Conservation (phyloP, 2,888 invertebrate genomes). For the Noctua janthe region DNA sequence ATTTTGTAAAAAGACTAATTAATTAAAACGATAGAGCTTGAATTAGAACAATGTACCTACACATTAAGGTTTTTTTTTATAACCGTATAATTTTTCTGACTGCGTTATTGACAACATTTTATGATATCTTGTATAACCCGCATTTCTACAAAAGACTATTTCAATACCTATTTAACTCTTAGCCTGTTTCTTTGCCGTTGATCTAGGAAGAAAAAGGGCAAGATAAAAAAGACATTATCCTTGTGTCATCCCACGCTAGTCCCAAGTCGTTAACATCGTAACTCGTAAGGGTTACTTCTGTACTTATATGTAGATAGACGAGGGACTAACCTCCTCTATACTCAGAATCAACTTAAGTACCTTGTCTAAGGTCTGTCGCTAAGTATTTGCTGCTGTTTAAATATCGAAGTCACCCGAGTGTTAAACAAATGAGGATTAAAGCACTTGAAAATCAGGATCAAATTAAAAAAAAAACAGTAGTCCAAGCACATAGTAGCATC, state of each 20-base stretch:
- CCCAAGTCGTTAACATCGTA: conserved; percentile 57
- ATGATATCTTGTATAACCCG: neutral
- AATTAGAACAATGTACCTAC: neutral
- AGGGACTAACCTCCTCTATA: conserved; percentile 43
- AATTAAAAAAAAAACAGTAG: neutral
- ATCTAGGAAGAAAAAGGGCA: conserved; percentile 39
- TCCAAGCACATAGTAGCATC: neutral
- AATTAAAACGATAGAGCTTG: conserved; percentile 7
- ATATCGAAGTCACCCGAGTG: neutral
- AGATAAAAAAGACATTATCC: conserved; percentile 50
- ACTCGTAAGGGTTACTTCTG: conserved; percentile 45
- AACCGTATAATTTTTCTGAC: neutral
- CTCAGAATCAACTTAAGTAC: conserved; percentile 28
- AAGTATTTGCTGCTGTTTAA: conserved; percentile 18
- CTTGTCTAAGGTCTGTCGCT: conserved; percentile 3
- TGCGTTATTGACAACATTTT: neutral
- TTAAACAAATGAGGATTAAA: neutral
- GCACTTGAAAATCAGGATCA: no score
- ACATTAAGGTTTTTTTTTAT: neutral
- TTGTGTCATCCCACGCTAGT: conserved; percentile 53
- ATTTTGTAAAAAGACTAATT: conserved; percentile 24
- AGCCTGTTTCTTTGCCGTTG: conserved; percentile 17
- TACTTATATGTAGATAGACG: conserved; percentile 38
- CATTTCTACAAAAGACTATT: conserved; percentile 10
- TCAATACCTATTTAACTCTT: neutral